Evolutionary conservation across 2,797 vertebrate species (phyloP).

Genomic region (Microctenopoma steveboyesi): DNA sequence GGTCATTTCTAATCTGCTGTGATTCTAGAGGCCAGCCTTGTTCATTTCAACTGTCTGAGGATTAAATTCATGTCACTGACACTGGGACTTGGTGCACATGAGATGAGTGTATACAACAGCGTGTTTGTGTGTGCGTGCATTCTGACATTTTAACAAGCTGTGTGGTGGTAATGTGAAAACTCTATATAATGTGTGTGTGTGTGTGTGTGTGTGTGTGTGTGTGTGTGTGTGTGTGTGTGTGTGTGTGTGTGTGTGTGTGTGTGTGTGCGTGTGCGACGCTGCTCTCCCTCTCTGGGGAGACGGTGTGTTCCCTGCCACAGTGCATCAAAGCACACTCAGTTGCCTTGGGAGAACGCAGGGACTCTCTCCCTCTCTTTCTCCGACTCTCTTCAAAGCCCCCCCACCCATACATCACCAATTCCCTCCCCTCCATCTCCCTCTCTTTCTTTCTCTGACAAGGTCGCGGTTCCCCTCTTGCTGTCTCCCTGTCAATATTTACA

Average conservation of each 20-base stretch:
- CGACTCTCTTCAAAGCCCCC: not conserved
- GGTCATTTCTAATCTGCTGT: constrained; percentile 71
- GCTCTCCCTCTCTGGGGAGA: constrained; percentile 72
- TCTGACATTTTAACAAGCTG: constrained; percentile 70
- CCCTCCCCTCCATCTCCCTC: constrained; percentile 34
- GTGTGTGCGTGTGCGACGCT: not conserved
- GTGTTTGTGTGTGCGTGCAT: constrained; percentile 3
- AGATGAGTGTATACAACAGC: constrained; percentile 9
- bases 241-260: no score
- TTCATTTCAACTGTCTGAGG: constrained; percentile 69
- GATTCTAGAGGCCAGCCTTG: constrained; percentile 59
- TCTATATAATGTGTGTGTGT: constrained; percentile 47
- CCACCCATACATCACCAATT: constrained; percentile 43
- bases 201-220: no score
- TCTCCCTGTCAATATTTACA: constrained; percentile 80
- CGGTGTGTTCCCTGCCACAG: constrained; percentile 85
- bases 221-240: no score
- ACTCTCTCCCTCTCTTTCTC: constrained; percentile 43
- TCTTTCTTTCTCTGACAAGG: constrained; percentile 68
- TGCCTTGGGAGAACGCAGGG: constrained; percentile 76
- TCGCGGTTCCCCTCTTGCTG: constrained; percentile 63
- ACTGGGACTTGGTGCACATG: constrained; percentile 17
- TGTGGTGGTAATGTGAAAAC: constrained; percentile 57
- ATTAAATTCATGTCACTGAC: constrained; percentile 75
- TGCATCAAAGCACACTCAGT: constrained; percentile 81